These are phyloP conservation scores for Tinea semifulvella DNA, from an alignment of 2,888 invertebrate genomes.

Conservation along the genomic window DNA sequence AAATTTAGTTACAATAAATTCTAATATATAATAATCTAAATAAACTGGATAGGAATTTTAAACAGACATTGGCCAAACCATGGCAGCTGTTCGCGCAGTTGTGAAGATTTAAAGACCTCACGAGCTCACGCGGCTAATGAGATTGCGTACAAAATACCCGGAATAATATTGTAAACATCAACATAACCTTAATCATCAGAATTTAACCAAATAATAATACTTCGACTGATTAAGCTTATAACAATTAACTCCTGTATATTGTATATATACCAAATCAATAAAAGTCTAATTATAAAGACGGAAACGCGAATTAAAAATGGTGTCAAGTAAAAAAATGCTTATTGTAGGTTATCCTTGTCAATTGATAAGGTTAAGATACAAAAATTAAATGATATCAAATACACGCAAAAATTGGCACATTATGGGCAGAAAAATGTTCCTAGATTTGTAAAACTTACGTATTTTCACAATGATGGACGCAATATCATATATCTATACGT, in stretches of 20 bases:
- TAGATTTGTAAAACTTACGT: slow-evolving; percentile 17
- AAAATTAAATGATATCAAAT: slow-evolving; percentile 13
- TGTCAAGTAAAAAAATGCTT: slow-evolving; percentile 44
- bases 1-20: too few species aligned
- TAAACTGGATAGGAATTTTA: too few species aligned
- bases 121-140: too few species aligned
- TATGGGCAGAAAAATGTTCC: not conserved
- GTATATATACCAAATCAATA: not conserved
- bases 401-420: not conserved
- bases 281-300: slow-evolving; percentile 6
- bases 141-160: not conserved
- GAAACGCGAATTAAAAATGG: slow-evolving; percentile 55
- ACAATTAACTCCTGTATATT: slow-evolving; percentile 12
- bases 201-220: not conserved
- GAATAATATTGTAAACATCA: slow-evolving; percentile 36
- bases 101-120: too few species aligned
- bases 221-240: not conserved
- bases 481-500: slow-evolving; percentile 40
- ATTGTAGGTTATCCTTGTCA: slow-evolving; percentile 56
- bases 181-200: slow-evolving; percentile 52
- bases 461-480: slow-evolving; percentile 26
- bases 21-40: too few species aligned
- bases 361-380: slow-evolving; percentile 46
- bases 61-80: too few species aligned
- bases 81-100: too few species aligned